Evolutionary conservation across 2,888 invertebrate genomes (phyloP).

Genomic region (Eudemis profundana): DNA sequence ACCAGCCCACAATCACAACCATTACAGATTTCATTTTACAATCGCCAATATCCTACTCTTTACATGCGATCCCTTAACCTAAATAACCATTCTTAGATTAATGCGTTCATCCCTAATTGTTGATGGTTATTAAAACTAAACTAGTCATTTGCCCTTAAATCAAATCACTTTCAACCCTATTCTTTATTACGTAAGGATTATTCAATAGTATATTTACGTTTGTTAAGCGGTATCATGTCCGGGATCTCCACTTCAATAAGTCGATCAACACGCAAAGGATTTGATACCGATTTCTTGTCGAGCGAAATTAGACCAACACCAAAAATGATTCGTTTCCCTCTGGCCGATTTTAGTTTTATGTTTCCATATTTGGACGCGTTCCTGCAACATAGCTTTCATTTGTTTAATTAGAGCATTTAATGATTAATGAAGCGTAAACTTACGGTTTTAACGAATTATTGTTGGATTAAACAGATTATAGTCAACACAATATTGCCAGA

Average conservation of each 20-base stretch:
- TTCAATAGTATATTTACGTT: not conserved
- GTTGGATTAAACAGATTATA: no score
- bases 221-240: slow-evolving; percentile 54
- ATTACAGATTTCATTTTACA: slow-evolving; percentile 30
- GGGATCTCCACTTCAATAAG: slow-evolving; percentile 78
- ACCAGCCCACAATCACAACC: slow-evolving; percentile 10
- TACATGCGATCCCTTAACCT: slow-evolving; percentile 29
- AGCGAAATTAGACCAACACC: slow-evolving; percentile 47
- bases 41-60: slow-evolving; percentile 29
- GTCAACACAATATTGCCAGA: no score
- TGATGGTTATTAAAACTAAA: slow-evolving; percentile 53
- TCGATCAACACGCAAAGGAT: slow-evolving; percentile 71
- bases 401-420: not conserved
- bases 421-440: slow-evolving; percentile 7
- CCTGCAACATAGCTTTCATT: slow-evolving; percentile 9
- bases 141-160: not conserved
- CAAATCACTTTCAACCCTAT: slow-evolving; percentile 50
- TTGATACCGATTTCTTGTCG: slow-evolving; percentile 58
- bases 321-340: slow-evolving; percentile 35
- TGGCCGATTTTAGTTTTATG: slow-evolving; percentile 24
- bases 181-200: slow-evolving; percentile 34
- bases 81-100: slow-evolving; percentile 26
- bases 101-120: slow-evolving; percentile 35
- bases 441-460: no score
- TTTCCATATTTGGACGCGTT: slow-evolving; percentile 21